phyloP scores from a whole-genome alignment of 2,888 invertebrate species.

The Drosophila nr. perissopoda region DNA sequence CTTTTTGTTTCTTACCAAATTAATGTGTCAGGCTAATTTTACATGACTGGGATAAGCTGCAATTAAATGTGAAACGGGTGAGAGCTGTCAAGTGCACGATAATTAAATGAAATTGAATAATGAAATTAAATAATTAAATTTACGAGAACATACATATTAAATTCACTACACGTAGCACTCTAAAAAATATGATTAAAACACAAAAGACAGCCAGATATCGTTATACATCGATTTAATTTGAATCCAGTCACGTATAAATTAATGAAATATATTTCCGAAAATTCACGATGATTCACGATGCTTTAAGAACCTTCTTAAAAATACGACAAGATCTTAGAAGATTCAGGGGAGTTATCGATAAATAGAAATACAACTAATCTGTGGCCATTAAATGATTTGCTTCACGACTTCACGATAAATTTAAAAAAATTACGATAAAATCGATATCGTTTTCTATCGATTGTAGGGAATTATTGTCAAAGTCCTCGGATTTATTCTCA shows the following conservation, averaged over 20 bases:
- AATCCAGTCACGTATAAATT: neutral
- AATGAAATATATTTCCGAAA: neutral
- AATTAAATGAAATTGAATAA: neutral
- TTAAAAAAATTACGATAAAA: neutral
- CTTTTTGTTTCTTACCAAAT: neutral
- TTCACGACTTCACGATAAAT: neutral
- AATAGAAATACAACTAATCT: neutral
- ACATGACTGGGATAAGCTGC: neutral
- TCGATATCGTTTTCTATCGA: neutral
- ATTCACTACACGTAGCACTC: neutral
- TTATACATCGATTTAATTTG: neutral
- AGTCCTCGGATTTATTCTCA: neutral
- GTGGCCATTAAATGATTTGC: neutral
- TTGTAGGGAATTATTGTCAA: neutral
- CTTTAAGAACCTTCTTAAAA: neutral
- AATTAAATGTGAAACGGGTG: constrained; percentile 13
- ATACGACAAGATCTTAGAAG: neutral
- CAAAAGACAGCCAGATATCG: neutral
- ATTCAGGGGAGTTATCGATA: neutral
- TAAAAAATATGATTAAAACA: neutral
- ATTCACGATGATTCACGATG: neutral
- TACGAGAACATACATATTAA: neutral
- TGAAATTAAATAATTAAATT: neutral
- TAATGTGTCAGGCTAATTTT: neutral
- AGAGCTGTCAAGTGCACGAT: neutral